Conservation (phyloP, 2,888 invertebrate genomes). For the Chymomyza caudatula region DNA sequence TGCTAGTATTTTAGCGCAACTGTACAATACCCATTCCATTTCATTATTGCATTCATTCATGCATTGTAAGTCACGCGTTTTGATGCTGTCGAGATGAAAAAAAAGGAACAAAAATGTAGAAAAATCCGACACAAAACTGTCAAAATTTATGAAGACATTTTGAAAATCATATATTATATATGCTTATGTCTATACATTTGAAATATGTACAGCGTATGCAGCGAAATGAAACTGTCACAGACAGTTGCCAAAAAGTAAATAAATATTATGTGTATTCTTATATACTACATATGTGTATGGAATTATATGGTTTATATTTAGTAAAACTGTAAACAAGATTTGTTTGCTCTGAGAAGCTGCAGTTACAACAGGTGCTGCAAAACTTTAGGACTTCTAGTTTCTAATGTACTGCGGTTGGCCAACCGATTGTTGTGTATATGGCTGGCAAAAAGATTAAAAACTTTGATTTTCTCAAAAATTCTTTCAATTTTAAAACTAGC, state of each 20-base stretch:
- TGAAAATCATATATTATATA: slow-evolving; percentile 25
- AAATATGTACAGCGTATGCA: slow-evolving; percentile 31
- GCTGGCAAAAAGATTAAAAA: too few relatives aligned
- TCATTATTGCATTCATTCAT: neutral
- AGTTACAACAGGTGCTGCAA: slow-evolving; percentile 22
- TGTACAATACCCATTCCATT: slow-evolving; percentile 20
- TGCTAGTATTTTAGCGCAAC: slow-evolving; percentile 17
- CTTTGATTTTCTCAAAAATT: too few relatives aligned
- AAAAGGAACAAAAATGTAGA: neutral
- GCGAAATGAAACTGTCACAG: slow-evolving; percentile 59
- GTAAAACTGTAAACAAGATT: slow-evolving; percentile 18
- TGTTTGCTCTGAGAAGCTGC: neutral
- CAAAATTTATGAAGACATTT: slow-evolving; percentile 48
- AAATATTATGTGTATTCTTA: slow-evolving; percentile 22
- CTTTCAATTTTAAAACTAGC: too few relatives aligned
- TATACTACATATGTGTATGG: slow-evolving; percentile 23
- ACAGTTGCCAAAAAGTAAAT: slow-evolving; percentile 47
- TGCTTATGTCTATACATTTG: neutral
- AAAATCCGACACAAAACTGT: slow-evolving; percentile 52
- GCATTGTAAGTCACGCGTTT: slow-evolving; percentile 9
- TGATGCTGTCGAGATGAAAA: slow-evolving; percentile 40
- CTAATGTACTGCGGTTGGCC: too few relatives aligned
- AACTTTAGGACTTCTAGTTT: too few relatives aligned
- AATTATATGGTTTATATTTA: neutral
- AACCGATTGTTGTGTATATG: too few relatives aligned